Conservation (phyloP, 1,140 invertebrate species). For the Tribolium madens region DNA sequence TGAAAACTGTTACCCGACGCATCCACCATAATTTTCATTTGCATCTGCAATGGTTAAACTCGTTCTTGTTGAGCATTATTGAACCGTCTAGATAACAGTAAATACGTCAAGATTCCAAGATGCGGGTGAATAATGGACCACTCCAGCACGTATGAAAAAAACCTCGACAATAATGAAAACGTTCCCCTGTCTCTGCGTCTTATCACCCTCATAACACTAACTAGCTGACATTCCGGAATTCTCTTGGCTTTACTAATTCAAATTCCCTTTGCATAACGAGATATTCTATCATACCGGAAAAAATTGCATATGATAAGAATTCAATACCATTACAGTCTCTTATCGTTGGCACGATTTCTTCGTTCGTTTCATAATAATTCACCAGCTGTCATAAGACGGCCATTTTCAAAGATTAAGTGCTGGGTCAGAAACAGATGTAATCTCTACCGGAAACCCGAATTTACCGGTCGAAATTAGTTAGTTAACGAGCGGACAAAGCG, state of each 20-base stretch:
- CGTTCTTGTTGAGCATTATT: neutral
- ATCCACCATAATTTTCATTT: neutral
- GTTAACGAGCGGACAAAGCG: constrained; percentile 50
- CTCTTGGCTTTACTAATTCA: neutral
- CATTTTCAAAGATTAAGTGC: constrained; percentile 53
- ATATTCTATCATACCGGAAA: neutral
- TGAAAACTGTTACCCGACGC: neutral
- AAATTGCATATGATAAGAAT: neutral
- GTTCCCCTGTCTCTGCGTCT: neutral
- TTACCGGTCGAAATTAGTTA: constrained; percentile 50
- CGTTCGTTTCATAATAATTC: constrained; percentile 46
- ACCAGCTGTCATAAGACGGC: constrained; percentile 51
- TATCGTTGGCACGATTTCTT: neutral
- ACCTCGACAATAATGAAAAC: neutral
- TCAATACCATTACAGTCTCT: neutral
- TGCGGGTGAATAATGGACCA: neutral
- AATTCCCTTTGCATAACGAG: neutral
- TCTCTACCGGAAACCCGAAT: constrained; percentile 49
- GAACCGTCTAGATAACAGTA: neutral
- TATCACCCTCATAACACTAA: neutral
- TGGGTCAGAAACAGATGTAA: constrained; percentile 55
- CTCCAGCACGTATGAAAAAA: neutral
- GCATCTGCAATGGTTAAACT: neutral
- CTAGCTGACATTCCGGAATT: neutral
- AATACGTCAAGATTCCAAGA: neutral